Evolutionary conservation across 2,113 vertebrate species (phyloP).

Genomic region (Trogon melanurus): DNA sequence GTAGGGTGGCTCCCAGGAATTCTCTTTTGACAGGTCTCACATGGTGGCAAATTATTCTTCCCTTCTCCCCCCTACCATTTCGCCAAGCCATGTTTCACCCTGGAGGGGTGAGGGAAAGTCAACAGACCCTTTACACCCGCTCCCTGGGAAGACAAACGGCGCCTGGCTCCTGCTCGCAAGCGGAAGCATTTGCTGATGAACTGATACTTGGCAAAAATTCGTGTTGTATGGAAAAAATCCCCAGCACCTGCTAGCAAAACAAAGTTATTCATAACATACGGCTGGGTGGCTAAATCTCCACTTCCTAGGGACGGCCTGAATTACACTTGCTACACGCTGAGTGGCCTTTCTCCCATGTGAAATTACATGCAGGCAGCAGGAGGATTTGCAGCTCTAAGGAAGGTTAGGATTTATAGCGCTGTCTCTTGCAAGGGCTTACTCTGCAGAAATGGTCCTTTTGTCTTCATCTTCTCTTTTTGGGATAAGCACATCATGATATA

Average conservation of each 20-base stretch:
- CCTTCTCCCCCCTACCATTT: neutral
- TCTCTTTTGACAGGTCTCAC: constrained; percentile 32
- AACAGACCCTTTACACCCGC: constrained; percentile 35
- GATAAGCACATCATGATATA: constrained; percentile 20
- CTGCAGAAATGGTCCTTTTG: constrained; percentile 47
- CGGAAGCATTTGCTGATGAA: constrained; percentile 69
- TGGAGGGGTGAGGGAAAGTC: constrained; percentile 24
- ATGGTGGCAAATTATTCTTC: constrained; percentile 51
- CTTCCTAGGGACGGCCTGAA: constrained; percentile 63
- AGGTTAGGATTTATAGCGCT: constrained; percentile 41
- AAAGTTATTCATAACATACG: constrained; percentile 65
- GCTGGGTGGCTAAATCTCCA: constrained; percentile 56
- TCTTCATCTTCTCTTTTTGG: constrained; percentile 32
- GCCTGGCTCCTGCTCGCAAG: constrained; percentile 13
- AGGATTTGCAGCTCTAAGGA: constrained; percentile 59
- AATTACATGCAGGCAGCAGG: constrained; percentile 60
- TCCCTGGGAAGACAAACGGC: neutral
- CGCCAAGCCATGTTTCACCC: constrained; percentile 7
- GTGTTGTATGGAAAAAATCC: constrained; percentile 75
- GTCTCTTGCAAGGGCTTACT: constrained; percentile 50
- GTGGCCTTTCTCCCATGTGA: constrained; percentile 48
- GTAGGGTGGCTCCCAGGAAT: constrained; percentile 52
- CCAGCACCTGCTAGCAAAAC: constrained; percentile 71
- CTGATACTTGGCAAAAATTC: constrained; percentile 71
- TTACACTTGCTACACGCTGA: constrained; percentile 59